phyloP scores from a whole-genome alignment of 37 sponge, comb jelly and placozoan species.

The Amphimedon queenslandica region DNA sequence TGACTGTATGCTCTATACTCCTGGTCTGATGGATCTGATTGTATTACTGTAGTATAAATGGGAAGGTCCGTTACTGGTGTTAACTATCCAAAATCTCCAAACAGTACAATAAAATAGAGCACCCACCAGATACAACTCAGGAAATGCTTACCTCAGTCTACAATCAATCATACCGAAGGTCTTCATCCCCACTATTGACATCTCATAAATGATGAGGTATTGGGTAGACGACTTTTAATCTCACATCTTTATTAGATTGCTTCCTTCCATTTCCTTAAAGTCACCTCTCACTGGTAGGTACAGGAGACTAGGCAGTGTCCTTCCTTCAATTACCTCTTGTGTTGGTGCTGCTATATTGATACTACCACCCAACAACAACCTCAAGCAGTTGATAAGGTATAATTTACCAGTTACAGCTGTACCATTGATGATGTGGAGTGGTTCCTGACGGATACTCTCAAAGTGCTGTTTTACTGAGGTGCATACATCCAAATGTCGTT shows the following conservation, averaged over 20 bases:
- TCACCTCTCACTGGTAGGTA: too few species aligned
- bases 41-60: too few species aligned
- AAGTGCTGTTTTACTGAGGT: slow-evolving; percentile 19
- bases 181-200: slow-evolving; percentile 27
- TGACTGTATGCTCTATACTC: too few species aligned
- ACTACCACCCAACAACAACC: too few species aligned
- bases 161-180: too few species aligned
- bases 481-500: too few species aligned
- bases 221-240: neutral
- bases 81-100: slow-evolving; percentile 34
- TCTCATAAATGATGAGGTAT: too few species aligned
- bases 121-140: slow-evolving; percentile 19
- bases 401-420: slow-evolving; percentile 6
- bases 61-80: slow-evolving; percentile 34
- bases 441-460: neutral
- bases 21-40: too few species aligned
- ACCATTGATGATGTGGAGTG: too few species aligned
- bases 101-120: too few species aligned
- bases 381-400: too few species aligned
- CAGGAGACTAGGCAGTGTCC: slow-evolving; percentile 52
- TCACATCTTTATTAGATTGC: slow-evolving; percentile 9
- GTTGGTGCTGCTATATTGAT: slow-evolving; percentile 38
- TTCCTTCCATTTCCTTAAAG: slow-evolving; percentile 26
- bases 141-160: too few species aligned
- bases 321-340: slow-evolving; percentile 35